A percentile compares a stretch with the other conserved stretches of the same genome.
Evolutionary conservation across 2,797 vertebrate species (phyloP).

Genomic region (Kryptolebias ocellatus): DNA sequence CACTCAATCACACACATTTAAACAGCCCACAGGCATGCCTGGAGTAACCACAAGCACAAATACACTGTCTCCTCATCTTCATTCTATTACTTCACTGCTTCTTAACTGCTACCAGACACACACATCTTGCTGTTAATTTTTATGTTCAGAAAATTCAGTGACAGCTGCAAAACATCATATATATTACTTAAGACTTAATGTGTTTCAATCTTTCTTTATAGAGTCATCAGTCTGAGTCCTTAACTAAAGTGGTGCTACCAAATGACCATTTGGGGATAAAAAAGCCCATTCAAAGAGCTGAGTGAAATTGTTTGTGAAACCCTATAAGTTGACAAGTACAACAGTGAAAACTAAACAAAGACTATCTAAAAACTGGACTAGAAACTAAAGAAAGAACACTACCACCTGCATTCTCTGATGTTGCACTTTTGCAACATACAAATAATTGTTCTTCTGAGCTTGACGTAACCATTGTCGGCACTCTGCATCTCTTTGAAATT

Average conservation of each 20-base stretch:
- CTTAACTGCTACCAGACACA: conserved; percentile 55
- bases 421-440: conserved; percentile 38
- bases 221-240: background rate
- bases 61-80: conserved; percentile 23
- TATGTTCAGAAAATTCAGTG: conserved; percentile 13
- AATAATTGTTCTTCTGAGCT: conserved; percentile 31
- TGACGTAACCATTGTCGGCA: conserved; percentile 44
- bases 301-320: conserved; percentile 17
- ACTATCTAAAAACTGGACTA: conserved; percentile 6
- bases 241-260: background rate
- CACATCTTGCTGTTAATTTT: conserved; percentile 19
- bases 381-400: conserved; percentile 18
- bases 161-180: conserved; percentile 30
- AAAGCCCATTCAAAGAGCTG: background rate
- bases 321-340: conserved; percentile 5
- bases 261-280: conserved; percentile 1
- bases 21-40: conserved; percentile 10
- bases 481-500: conserved; percentile 46
- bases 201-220: conserved; percentile 20
- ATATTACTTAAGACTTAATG: conserved; percentile 23
- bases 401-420: conserved; percentile 34
- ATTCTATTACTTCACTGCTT: conserved; percentile 39
- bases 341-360: conserved; percentile 17
- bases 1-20: background rate
- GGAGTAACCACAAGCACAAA: conserved; percentile 35